A percentile compares a stretch with the other conserved stretches of the same genome.
Evolutionary conservation across 2,113 vertebrate genomes (phyloP).

Genomic region (Phoenicopterus ruber): DNA sequence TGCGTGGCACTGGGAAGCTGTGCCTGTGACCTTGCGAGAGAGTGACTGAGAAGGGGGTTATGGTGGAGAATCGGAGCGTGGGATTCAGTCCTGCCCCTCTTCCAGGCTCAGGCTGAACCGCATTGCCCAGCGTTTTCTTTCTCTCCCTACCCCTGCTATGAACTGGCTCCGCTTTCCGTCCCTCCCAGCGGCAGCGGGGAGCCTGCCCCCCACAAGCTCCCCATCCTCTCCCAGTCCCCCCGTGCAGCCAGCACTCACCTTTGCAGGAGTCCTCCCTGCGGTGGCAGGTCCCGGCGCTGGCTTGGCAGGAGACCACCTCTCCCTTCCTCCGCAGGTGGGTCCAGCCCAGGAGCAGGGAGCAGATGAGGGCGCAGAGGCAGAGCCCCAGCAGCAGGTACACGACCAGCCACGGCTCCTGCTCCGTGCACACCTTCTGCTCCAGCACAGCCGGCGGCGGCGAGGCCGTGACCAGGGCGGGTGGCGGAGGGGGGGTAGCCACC

Average conservation of each 20-base stretch:
- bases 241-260: conserved; percentile 56
- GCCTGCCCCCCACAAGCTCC: fast-evolving
- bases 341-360: conserved; percentile 74
- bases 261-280: conserved; percentile 18
- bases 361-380: conserved; percentile 71
- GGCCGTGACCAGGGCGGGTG: not conserved
- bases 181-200: not conserved
- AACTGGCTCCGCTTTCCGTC: not conserved
- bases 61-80: fast-evolving
- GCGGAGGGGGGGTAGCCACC: not conserved
- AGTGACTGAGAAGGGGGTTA: not conserved
- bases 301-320: conserved; percentile 33
- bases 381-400: conserved; percentile 76
- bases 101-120: not conserved
- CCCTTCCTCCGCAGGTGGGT: conserved; percentile 67
- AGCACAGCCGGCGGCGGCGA: not conserved
- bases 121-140: fast-evolving
- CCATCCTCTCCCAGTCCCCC: not conserved
- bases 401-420: conserved; percentile 62
- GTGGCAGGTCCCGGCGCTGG: not conserved
- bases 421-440: not conserved
- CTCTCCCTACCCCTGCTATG: fast-evolving
- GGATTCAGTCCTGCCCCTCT: not conserved
- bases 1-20: not conserved
- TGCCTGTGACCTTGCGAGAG: not conserved